Percentiles rank a stretch among this genome's conserved stretches.
Conservation (phyloP, 2,797 vertebrate species). For the Chaetophractus vellerosus region DNA sequence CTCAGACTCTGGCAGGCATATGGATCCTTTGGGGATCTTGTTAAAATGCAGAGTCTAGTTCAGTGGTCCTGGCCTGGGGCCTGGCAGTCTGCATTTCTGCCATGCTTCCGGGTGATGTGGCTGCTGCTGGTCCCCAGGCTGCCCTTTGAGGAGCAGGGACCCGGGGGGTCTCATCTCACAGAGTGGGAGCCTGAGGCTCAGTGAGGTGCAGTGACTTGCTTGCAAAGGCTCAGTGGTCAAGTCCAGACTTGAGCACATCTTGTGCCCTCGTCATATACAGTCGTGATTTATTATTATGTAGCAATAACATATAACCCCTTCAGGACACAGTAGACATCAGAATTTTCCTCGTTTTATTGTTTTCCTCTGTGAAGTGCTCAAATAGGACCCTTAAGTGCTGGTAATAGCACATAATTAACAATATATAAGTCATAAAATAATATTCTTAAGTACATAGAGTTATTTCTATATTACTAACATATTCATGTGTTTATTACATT, state of each 20-base stretch:
- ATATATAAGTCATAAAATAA: not conserved
- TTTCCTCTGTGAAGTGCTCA: not conserved
- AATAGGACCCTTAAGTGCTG: not conserved
- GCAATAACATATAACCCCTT: not conserved
- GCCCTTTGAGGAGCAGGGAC: not conserved
- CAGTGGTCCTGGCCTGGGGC: not conserved
- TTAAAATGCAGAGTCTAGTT: not conserved
- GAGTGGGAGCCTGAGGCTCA: not conserved
- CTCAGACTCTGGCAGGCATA: not conserved
- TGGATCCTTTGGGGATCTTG: not conserved
- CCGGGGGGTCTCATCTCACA: not conserved
- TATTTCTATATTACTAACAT: not conserved
- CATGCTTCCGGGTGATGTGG: not conserved
- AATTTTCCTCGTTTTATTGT: conserved; percentile 9
- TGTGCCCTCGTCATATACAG: not conserved
- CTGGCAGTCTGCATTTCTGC: not conserved
- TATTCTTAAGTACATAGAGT: not conserved
- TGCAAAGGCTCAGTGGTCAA: not conserved
- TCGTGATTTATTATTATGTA: not conserved
- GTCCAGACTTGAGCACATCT: not conserved
- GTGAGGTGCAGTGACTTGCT: not conserved
- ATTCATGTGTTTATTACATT: not conserved
- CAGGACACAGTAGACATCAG: not conserved
- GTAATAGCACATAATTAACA: not conserved
- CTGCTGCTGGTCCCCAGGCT: not conserved